These are phyloP conservation scores for Typhlomys cinereus DNA, from an alignment of 2,113 vertebrate genomes.

Conservation along the genomic window DNA sequence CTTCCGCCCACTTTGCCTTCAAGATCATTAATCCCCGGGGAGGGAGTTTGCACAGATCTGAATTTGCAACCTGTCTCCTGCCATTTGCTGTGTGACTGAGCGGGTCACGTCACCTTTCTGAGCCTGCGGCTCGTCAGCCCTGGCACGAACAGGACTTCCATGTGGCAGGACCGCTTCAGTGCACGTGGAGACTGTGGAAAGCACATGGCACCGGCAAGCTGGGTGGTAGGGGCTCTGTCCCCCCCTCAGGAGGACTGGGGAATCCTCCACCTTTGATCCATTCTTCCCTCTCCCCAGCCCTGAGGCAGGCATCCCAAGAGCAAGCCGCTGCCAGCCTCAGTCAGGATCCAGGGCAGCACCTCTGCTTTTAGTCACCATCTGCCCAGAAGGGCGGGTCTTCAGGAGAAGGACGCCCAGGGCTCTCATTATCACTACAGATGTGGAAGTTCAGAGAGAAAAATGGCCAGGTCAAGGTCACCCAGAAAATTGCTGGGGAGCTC, in stretches of 20 bases:
- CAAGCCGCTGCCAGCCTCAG: not conserved
- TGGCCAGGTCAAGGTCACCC: not conserved
- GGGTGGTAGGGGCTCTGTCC: rapidly evolving
- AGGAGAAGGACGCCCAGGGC: not conserved
- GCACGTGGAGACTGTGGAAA: not conserved
- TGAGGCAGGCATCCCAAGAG: not conserved
- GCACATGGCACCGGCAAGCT: not conserved
- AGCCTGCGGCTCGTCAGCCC: not conserved
- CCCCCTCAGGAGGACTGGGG: not conserved
- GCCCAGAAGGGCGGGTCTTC: not conserved
- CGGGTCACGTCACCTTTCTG: not conserved
- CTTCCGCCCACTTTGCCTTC: not conserved
- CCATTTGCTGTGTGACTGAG: slow-evolving; percentile 35
- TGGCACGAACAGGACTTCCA: not conserved
- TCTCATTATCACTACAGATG: not conserved
- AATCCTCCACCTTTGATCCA: no score
- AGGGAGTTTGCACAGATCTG: not conserved
- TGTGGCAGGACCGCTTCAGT: slow-evolving; percentile 4
- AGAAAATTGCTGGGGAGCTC: not conserved
- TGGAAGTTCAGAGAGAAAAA: not conserved
- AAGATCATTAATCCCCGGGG: not conserved
- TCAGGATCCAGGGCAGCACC: not conserved
- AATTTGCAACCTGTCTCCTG: not conserved
- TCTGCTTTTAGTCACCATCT: not conserved
- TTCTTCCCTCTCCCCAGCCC: not conserved